Evolutionary conservation across 2,888 invertebrate genomes (phyloP).

Genomic region (Liopterus haemorrhoidalis): DNA sequence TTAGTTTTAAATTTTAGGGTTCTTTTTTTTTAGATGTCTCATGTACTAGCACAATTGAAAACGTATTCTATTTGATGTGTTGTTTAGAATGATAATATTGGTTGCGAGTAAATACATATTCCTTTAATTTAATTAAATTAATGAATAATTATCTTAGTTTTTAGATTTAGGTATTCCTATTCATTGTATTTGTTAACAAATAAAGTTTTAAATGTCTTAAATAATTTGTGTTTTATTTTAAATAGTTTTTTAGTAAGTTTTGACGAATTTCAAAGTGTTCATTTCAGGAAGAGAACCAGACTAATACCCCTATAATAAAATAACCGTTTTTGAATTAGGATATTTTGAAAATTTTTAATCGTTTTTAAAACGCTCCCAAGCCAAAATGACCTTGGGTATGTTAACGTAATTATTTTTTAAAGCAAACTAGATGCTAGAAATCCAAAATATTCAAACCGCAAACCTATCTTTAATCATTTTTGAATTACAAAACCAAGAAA

Average conservation of each 20-base stretch:
- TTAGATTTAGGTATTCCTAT: constrained; percentile 24
- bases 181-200: constrained; percentile 24
- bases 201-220: constrained; percentile 10
- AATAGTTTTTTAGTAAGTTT: not conserved
- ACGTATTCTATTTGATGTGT: too few species aligned
- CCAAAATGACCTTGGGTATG: too few species aligned
- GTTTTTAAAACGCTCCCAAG: not conserved
- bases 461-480: too few species aligned
- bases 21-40: too few species aligned
- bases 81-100: too few species aligned
- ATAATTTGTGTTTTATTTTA: not conserved
- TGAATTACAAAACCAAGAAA: too few species aligned
- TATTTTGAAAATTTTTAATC: not conserved
- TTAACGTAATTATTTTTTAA: too few species aligned
- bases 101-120: constrained; percentile 21
- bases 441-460: too few species aligned
- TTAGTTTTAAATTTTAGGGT: too few species aligned
- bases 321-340: not conserved
- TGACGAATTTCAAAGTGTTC: not conserved
- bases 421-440: too few species aligned
- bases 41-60: too few species aligned
- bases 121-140: constrained; percentile 23
- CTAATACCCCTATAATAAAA: not conserved
- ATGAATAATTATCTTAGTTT: constrained; percentile 19
- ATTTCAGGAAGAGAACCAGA: too few species aligned